Evolutionary conservation across 2,113 vertebrate species (phyloP).

Genomic region (human): DNA sequence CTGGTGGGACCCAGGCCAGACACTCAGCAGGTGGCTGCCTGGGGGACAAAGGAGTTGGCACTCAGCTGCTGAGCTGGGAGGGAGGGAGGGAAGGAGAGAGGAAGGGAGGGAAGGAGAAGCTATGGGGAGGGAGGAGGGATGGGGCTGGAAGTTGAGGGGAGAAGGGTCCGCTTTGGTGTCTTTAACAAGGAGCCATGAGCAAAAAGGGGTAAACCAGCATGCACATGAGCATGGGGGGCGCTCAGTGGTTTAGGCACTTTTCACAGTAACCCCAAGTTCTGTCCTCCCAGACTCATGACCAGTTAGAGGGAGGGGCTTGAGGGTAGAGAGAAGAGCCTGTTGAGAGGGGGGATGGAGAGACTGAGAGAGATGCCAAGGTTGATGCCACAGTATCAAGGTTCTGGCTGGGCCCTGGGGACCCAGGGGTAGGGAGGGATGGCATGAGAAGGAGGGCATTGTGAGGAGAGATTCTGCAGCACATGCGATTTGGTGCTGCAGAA

Average conservation of each 20-base stretch:
- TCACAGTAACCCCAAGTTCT: background rate
- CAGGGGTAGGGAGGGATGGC: background rate
- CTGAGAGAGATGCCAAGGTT: background rate
- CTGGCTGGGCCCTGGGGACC: background rate
- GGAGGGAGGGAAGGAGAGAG: background rate
- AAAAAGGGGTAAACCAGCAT: slow-evolving; percentile 43
- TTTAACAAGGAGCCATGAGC: slow-evolving; percentile 54
- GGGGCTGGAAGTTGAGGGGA: background rate
- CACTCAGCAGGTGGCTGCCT: slow-evolving; percentile 71
- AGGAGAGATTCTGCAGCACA: background rate
- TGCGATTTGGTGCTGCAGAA: background rate
- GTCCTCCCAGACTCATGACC: background rate
- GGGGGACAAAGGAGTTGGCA: slow-evolving; percentile 69
- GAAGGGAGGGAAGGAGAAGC: background rate
- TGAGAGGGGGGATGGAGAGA: background rate
- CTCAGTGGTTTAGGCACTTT: slow-evolving; percentile 27
- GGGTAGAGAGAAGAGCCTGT: slow-evolving; percentile 33
- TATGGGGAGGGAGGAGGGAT: background rate
- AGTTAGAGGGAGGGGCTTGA: slow-evolving; percentile 43
- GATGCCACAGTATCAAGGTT: background rate
- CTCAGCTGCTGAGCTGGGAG: slow-evolving; percentile 64
- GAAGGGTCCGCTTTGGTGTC: slow-evolving; percentile 34
- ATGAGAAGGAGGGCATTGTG: background rate
- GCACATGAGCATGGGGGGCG: slow-evolving; percentile 41
- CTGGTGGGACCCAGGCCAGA: slow-evolving; percentile 71